Evolutionary conservation across 2,888 invertebrate genomes (phyloP), one percentile per base, ranked within the genome.

Genomic region (Amphipoea lucens): DNA sequence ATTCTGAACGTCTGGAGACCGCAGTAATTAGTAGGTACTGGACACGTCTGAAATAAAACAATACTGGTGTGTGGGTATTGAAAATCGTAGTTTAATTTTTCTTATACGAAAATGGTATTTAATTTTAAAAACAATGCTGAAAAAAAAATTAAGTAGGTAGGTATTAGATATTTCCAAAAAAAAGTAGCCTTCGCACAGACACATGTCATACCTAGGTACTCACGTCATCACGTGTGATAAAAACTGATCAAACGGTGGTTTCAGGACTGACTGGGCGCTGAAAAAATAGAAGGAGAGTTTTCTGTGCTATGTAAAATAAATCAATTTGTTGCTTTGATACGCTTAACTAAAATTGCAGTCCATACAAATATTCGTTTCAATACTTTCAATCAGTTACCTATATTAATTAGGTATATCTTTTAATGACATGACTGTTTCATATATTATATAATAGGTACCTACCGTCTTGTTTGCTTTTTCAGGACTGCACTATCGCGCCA

Each of bases 401-500:
- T 54, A 54, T 9, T 36, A 48, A n/a, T 48, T 11, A n/a, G n/a
- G 40, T 40, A 9, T 6, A 36, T 20, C 12, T n/a, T 62, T 9
- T 17, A 17, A 42, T 23, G 9, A 76, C 57, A 57, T 11, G 57
- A n/a, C 7, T 65, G 11, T 51, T 51, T 51, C 14, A 7, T 14
- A n/a, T 0, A n/a, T n/a, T 14, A n/a, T 29, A 29, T 29, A 29
- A 29, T 29, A 29, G 29, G 29, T 29, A 29, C 29, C 2, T 29
- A 29, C 29, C 2, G 29, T 45, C 36, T 63, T n/a, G 2, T 72
- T 82, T 71, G 11, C 0, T 48, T 51, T 93, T 93, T 42, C 92
- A 95, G 96, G 74, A 84, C 87, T 4, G 89, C 90, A 0, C 77
- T 94, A 6, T 84, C 88, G 11, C 91, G 91, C 4, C 96, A 95